A percentile compares a stretch with the other conserved stretches of the same genome.
Conservation (phyloP, 2,888 invertebrate species). For the Nemapogon koenigi region DNA sequence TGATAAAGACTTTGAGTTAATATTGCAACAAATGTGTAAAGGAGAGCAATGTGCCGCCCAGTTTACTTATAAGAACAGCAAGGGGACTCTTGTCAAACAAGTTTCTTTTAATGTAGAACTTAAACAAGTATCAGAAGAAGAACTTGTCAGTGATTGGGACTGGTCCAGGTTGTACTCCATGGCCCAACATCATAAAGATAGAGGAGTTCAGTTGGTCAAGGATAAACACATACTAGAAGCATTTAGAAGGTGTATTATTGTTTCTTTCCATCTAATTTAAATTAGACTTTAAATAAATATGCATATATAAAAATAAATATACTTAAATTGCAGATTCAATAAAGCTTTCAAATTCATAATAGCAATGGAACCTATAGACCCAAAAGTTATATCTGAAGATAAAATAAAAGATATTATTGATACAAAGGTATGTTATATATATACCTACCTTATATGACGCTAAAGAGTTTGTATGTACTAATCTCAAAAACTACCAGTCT, state of each 20-base stretch:
- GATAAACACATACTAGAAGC: slow-evolving; percentile 69
- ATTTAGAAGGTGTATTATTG: slow-evolving; percentile 45
- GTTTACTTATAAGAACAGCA: slow-evolving; percentile 34
- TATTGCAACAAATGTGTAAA: slow-evolving; percentile 58
- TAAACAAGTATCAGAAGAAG: slow-evolving; percentile 43
- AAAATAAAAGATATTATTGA: slow-evolving; percentile 54
- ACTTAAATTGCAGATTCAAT: slow-evolving; percentile 70
- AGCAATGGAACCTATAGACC: slow-evolving; percentile 63
- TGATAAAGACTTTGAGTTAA: slow-evolving; percentile 60
- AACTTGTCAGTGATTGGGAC: slow-evolving; percentile 64
- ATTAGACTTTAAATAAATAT: too few relatives aligned
- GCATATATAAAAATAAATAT: too few relatives aligned
- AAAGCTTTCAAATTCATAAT: slow-evolving; percentile 77
- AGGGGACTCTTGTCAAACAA: slow-evolving; percentile 29
- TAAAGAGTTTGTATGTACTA: too few relatives aligned
- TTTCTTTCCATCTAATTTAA: too few relatives aligned
- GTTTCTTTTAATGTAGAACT: slow-evolving; percentile 49
- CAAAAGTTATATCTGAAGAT: slow-evolving; percentile 56
- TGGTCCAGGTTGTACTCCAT: slow-evolving; percentile 55
- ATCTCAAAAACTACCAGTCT: too few relatives aligned
- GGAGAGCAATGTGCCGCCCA: slow-evolving; percentile 46
- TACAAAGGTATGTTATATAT: slow-evolving; percentile 53
- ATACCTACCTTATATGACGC: too few relatives aligned
- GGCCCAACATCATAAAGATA: slow-evolving; percentile 59
- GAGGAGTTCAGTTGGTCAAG: slow-evolving; percentile 71